These are phyloP conservation scores for Trachelipus rathkii DNA, from an alignment of 1,140 invertebrate genomes.

Conservation along the genomic window DNA sequence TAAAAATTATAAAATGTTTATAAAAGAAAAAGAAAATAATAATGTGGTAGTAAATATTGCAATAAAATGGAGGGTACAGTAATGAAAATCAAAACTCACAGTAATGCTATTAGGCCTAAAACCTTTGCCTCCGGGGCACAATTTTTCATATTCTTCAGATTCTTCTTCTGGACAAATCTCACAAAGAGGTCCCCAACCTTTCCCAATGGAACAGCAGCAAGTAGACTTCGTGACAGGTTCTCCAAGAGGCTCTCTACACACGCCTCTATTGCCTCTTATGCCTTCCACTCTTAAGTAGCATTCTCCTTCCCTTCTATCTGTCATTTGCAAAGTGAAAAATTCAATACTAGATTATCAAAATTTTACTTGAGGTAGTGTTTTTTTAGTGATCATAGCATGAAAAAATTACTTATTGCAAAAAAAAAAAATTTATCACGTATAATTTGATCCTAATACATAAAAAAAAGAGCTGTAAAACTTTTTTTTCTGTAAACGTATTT, in stretches of 20 bases:
- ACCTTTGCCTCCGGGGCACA: conserved; percentile 78
- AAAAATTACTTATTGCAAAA: too few species aligned
- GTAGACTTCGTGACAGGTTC: conserved; percentile 66
- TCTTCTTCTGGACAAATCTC: conserved; percentile 69
- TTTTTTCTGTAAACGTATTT: too few species aligned
- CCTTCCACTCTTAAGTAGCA: conserved; percentile 65
- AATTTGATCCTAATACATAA: too few species aligned
- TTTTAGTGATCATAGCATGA: too few species aligned
- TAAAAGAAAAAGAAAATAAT: too few species aligned
- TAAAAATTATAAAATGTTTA: too few species aligned
- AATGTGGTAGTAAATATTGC: background rate
- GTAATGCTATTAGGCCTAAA: conserved; percentile 77
- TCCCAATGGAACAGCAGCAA: conserved; percentile 81
- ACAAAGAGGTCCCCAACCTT: conserved; percentile 77
- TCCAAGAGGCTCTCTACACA: conserved; percentile 59
- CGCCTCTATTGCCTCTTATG: conserved; percentile 47
- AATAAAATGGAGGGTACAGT: background rate
- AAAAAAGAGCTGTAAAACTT: too few species aligned
- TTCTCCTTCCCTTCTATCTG: conserved; percentile 71
- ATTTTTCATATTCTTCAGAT: conserved; percentile 66
- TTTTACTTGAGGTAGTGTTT: too few species aligned
- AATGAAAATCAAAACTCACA: conserved; percentile 58
- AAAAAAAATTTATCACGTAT: too few species aligned
- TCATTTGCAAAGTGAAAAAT: background rate
- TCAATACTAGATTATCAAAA: too few species aligned